A percentile compares a stretch with the other conserved stretches of the same genome.
These are phyloP conservation scores for Phyllotreta striolata DNA, from an alignment of 2,888 invertebrate species.

Conservation along the genomic window DNA sequence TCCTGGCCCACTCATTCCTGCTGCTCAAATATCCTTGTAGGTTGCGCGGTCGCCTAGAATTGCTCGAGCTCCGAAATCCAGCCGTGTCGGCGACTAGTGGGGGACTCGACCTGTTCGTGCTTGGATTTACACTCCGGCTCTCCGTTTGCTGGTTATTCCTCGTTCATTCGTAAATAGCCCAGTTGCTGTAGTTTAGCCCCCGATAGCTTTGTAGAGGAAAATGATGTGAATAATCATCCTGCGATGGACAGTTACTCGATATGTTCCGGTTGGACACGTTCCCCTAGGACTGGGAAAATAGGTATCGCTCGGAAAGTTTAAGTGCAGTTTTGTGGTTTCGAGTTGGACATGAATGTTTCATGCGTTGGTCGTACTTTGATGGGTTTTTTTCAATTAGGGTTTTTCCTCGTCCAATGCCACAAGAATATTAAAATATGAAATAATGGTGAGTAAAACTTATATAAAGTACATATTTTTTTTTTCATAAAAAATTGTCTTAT, in stretches of 20 bases:
- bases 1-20: slow-evolving; percentile 39
- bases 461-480: too few relatives aligned
- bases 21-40: slow-evolving; percentile 41
- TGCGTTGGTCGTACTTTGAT: slow-evolving; percentile 29
- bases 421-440: slow-evolving; percentile 53
- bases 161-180: slow-evolving; percentile 28
- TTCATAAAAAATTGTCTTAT: too few relatives aligned
- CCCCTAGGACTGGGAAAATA: slow-evolving; percentile 35
- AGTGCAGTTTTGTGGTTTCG: slow-evolving; percentile 33
- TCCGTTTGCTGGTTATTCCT: slow-evolving; percentile 26
- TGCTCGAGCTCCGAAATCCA: slow-evolving; percentile 43
- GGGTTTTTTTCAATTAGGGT: slow-evolving; percentile 51
- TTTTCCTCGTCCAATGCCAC: slow-evolving; percentile 50
- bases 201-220: slow-evolving; percentile 1
- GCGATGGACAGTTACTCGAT: slow-evolving; percentile 37
- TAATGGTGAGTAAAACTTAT: slow-evolving; percentile 52
- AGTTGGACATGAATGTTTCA: slow-evolving; percentile 50
- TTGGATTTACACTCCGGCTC: slow-evolving; percentile 26
- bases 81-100: slow-evolving; percentile 37
- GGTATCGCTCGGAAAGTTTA: slow-evolving; percentile 42
- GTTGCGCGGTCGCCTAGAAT: slow-evolving; percentile 47
- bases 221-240: slow-evolving; percentile 30
- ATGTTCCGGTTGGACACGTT: slow-evolving; percentile 34
- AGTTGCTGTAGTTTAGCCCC: slow-evolving; percentile 13
- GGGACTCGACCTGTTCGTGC: slow-evolving; percentile 33